A percentile compares a stretch with the other conserved stretches of the same genome.
Conservation (phyloP, 2,888 invertebrate species). For the Galerucella nymphaeae region DNA sequence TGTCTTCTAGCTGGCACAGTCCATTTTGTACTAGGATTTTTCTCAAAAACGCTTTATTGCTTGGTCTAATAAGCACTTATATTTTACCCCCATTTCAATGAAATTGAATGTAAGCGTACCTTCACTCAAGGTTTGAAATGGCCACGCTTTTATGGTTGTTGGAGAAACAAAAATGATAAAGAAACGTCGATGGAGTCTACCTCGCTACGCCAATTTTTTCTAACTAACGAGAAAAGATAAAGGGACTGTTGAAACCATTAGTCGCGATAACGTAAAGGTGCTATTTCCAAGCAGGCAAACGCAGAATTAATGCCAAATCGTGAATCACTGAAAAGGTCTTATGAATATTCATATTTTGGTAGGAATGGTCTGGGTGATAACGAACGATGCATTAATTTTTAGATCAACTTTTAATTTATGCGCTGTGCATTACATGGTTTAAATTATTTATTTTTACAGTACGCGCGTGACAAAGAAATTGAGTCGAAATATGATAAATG, state of each 20-base stretch:
- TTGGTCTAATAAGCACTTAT: too few species aligned
- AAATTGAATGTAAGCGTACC: too few species aligned
- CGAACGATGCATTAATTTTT: background rate
- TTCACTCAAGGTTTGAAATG: too few species aligned
- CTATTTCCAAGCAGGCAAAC: background rate
- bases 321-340: background rate
- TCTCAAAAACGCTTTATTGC: too few species aligned
- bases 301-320: background rate
- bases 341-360: background rate
- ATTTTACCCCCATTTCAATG: too few species aligned
- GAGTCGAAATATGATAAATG: background rate
- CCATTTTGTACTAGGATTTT: too few species aligned
- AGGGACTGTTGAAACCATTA: background rate
- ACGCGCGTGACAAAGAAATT: background rate
- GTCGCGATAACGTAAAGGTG: background rate
- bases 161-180: too few species aligned
- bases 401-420: background rate
- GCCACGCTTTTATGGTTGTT: too few species aligned
- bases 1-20: too few species aligned
- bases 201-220: too few species aligned
- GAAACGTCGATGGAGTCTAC: too few species aligned
- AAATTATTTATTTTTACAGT: background rate
- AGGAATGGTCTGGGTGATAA: background rate
- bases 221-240: background rate
- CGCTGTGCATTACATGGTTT: background rate